These are phyloP conservation scores for Dendrolimus pini DNA, from an alignment of 2,888 invertebrate genomes.

Conservation along the genomic window DNA sequence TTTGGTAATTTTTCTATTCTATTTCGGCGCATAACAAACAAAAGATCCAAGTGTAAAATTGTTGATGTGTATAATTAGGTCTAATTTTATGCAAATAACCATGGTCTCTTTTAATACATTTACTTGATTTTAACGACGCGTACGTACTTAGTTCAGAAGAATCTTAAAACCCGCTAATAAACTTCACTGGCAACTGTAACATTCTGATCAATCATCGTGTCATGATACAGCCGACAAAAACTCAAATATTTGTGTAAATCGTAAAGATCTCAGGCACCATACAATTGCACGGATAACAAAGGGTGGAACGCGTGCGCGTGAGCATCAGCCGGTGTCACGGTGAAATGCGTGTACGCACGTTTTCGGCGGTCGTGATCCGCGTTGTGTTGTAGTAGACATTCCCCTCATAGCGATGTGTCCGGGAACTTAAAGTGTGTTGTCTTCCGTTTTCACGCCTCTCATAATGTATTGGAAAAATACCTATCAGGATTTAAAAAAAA, in stretches of 20 bases:
- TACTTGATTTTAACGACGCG: too few relatives aligned
- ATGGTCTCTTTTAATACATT: too few relatives aligned
- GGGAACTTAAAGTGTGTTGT: slow-evolving; percentile 46
- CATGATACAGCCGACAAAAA: background rate
- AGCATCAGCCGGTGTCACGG: slow-evolving; percentile 15
- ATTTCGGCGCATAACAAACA: too few relatives aligned
- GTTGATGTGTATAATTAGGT: too few relatives aligned
- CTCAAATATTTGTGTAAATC: background rate
- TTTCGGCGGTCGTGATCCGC: slow-evolving; percentile 44
- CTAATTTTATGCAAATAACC: too few relatives aligned
- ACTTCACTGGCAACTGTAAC: too few relatives aligned
- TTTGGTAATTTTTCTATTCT: too few relatives aligned
- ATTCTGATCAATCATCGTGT: too few relatives aligned
- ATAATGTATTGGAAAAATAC: background rate
- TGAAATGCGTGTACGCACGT: slow-evolving; percentile 51
- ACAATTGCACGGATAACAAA: slow-evolving; percentile 16
- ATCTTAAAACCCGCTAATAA: too few relatives aligned
- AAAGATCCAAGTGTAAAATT: too few relatives aligned
- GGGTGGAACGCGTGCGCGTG: slow-evolving; percentile 10
- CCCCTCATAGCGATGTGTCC: slow-evolving; percentile 61
- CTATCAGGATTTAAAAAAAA: background rate
- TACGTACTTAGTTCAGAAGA: too few relatives aligned
- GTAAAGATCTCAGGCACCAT: background rate
- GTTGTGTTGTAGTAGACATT: slow-evolving; percentile 38
- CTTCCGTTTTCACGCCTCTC: slow-evolving; percentile 47